Percentiles rank a stretch among this genome's conserved stretches.
Conservation (phyloP, 2,797 vertebrate species). For the Hippocampus kuda region DNA sequence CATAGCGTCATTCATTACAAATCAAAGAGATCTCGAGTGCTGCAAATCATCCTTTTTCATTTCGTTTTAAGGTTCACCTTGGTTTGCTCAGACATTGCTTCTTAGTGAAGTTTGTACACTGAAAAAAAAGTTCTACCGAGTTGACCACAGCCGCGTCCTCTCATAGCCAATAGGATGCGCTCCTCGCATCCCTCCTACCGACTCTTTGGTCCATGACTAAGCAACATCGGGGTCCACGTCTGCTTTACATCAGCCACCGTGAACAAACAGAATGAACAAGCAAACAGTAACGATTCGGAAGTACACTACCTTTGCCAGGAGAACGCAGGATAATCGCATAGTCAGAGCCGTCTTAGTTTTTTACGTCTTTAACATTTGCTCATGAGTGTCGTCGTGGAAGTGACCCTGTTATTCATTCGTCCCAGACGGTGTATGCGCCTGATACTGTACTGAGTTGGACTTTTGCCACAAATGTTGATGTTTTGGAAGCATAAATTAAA, state of each 20-base stretch:
- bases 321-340: slow-evolving; percentile 55
- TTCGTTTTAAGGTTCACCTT: slow-evolving; percentile 57
- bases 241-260: slow-evolving; percentile 35
- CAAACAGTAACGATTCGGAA: not conserved
- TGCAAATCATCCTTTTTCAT: not conserved
- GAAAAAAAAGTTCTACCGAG: slow-evolving; percentile 6
- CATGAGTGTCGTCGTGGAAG: not conserved
- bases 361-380: not conserved
- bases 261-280: not conserved
- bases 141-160: not conserved
- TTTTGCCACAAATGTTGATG: not conserved
- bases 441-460: not conserved
- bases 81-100: slow-evolving; percentile 55
- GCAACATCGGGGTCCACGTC: slow-evolving; percentile 38
- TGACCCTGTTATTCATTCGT: not conserved
- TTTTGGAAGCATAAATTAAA: not conserved
- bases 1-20: slow-evolving; percentile 9
- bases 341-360: slow-evolving; percentile 4
- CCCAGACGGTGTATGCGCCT: not conserved
- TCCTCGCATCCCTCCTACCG: slow-evolving; percentile 59
- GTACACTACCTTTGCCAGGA: slow-evolving; percentile 58
- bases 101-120: slow-evolving; percentile 23
- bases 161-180: slow-evolving; percentile 59
- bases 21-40: not conserved
- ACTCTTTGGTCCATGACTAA: slow-evolving; percentile 56